These are phyloP conservation scores for Hoplostethus atlanticus DNA, from an alignment of 2,797 vertebrate genomes.

Conservation along the genomic window DNA sequence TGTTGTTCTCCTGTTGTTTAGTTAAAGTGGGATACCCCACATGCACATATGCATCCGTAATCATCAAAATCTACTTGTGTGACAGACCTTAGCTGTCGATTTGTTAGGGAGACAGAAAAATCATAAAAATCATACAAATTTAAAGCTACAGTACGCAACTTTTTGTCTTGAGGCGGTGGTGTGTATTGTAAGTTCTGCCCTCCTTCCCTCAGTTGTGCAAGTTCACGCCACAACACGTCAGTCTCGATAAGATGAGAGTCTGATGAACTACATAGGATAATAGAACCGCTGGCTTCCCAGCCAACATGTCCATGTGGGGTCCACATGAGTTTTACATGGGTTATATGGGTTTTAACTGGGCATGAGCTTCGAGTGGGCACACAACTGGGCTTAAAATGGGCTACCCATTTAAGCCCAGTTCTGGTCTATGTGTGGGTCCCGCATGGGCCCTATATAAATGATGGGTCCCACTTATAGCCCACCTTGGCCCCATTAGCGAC, in stretches of 20 bases:
- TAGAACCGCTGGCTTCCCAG: not conserved
- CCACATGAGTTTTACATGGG: too few species aligned
- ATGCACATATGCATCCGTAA: not conserved
- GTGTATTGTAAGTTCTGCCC: not conserved
- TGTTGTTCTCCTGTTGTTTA: slow-evolving; percentile 22
- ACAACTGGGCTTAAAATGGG: too few species aligned
- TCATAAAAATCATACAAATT: not conserved
- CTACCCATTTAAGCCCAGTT: too few species aligned
- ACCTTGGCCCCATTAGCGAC: too few species aligned
- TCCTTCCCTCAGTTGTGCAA: slow-evolving; percentile 6
- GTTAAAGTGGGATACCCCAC: not conserved
- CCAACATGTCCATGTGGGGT: too few species aligned
- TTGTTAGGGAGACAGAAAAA: too few species aligned
- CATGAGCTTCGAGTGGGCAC: too few species aligned
- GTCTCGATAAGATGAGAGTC: slow-evolving; percentile 9
- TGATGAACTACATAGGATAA: not conserved
- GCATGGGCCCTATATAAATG: too few species aligned
- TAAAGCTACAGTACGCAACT: not conserved
- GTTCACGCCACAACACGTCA: slow-evolving; percentile 13
- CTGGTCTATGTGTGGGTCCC: too few species aligned
- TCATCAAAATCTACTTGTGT: not conserved
- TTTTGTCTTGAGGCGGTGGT: slow-evolving; percentile 4
- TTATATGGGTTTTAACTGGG: too few species aligned
- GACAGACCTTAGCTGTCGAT: too few species aligned
- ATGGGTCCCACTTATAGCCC: too few species aligned